A percentile compares a stretch with the other conserved stretches of the same genome.
phyloP scores from a whole-genome alignment of 2,113 vertebrate species.

The Sylvia atricapilla region DNA sequence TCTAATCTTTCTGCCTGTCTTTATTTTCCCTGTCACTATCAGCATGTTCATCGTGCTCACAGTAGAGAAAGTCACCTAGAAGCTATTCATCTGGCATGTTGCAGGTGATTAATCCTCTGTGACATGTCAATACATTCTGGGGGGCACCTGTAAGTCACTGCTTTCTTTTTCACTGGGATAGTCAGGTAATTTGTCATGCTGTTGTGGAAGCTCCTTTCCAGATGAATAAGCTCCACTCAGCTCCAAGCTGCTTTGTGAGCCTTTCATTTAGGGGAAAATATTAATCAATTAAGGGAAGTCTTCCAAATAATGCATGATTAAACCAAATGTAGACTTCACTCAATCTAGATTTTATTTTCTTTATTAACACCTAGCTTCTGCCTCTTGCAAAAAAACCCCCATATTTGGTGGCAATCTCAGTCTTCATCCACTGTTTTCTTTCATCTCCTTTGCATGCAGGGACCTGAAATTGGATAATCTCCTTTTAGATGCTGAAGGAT shows the following conservation, averaged over 20 bases:
- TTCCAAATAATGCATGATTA: background rate
- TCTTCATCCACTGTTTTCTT: background rate
- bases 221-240: background rate
- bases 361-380: background rate
- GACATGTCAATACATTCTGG: background rate
- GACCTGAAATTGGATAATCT: conserved; percentile 96
- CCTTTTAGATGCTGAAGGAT: conserved; percentile 90
- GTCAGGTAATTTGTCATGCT: background rate
- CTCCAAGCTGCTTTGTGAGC: background rate
- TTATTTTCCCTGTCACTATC: conserved; percentile 12
- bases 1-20: conserved; percentile 18
- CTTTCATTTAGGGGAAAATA: background rate
- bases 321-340: background rate
- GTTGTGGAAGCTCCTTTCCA: background rate
- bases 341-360: background rate
- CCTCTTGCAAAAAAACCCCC: background rate
- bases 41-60: conserved; percentile 1
- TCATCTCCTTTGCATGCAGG: conserved; percentile 61
- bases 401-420: background rate
- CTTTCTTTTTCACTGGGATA: background rate
- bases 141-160: background rate
- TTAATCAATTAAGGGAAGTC: background rate
- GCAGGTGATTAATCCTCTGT: conserved; percentile 28
- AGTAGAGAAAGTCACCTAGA: conserved; percentile 20
- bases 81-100: conserved; percentile 13